Percentiles rank a stretch among this genome's conserved stretches.
Evolutionary conservation across 2,113 vertebrate genomes (phyloP).

Genomic region (Erinaceus europaeus): DNA sequence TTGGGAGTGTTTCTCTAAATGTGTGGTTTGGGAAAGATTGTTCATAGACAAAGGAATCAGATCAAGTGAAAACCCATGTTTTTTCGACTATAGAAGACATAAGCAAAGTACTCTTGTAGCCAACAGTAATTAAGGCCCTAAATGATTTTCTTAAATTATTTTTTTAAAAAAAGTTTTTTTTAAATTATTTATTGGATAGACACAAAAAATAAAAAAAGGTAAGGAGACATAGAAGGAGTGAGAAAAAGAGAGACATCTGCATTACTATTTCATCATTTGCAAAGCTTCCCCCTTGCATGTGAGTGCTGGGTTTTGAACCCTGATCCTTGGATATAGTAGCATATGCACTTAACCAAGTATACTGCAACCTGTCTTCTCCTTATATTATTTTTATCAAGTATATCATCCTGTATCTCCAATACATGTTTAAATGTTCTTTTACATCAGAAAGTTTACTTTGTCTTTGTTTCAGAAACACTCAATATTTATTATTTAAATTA

Average conservation of each 20-base stretch:
- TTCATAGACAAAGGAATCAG: neutral
- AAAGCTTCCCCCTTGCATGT: no score
- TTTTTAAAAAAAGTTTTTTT: no score
- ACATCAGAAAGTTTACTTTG: conserved; percentile 15
- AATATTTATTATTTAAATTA: conserved; percentile 42
- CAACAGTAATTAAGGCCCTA: neutral
- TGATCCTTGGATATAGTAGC: no score
- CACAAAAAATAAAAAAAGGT: no score
- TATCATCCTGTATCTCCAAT: neutral
- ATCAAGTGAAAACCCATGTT: neutral
- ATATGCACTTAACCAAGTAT: no score
- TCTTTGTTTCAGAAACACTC: conserved; percentile 30
- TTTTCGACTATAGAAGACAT: neutral
- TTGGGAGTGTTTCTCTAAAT: neutral
- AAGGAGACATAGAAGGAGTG: no score
- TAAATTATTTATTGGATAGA: no score
- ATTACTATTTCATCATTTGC: no score
- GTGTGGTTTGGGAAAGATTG: neutral
- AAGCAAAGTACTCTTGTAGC: neutral
- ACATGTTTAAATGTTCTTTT: neutral
- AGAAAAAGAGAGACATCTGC: no score
- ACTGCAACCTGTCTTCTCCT: no score
- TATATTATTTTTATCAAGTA: neutral
- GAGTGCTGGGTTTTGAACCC: no score
- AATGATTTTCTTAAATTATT: neutral